Conservation (phyloP, 2,888 invertebrate genomes). For the Ennomos quercinarius region DNA sequence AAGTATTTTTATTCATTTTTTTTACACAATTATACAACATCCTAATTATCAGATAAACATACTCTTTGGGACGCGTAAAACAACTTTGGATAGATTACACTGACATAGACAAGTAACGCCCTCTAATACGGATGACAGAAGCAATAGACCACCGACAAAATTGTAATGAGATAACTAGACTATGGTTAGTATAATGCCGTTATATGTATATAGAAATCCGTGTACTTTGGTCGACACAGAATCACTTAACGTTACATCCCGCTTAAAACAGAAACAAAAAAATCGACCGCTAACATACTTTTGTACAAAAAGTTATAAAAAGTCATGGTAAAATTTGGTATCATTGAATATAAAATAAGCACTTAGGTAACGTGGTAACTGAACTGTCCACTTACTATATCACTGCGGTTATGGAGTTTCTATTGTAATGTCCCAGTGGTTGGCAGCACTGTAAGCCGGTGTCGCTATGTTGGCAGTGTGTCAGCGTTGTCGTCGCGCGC, state of each 20-base stretch:
- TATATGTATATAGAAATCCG: constrained; percentile 24
- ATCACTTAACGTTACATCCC: constrained; percentile 23
- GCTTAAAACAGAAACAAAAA: constrained; percentile 33
- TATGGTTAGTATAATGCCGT: constrained; percentile 29
- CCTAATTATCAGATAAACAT: constrained; percentile 74
- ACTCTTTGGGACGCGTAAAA: constrained; percentile 81
- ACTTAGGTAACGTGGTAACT: constrained; percentile 27
- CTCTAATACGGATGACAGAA: constrained; percentile 41
- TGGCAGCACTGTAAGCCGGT: constrained; percentile 12
- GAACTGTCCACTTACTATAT: constrained; percentile 2
- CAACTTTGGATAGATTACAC: constrained; percentile 78
- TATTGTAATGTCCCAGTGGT: too few relatives aligned
- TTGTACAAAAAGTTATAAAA: constrained; percentile 73
- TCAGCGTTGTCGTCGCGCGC: constrained; percentile 60
- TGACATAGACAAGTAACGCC: constrained; percentile 38
- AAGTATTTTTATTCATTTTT: constrained; percentile 74
- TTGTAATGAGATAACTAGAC: constrained; percentile 18
- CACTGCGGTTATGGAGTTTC: constrained; percentile 8
- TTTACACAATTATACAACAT: constrained; percentile 84
- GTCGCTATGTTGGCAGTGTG: constrained; percentile 22
- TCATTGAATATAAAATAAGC: constrained; percentile 45
- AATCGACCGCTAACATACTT: constrained; percentile 36
- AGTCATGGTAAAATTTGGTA: constrained; percentile 69
- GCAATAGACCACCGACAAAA: constrained; percentile 37
- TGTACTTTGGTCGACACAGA: constrained; percentile 24